Evolutionary conservation across 1,140 invertebrate genomes (phyloP).

Genomic region (Drosophila pruinosa): DNA sequence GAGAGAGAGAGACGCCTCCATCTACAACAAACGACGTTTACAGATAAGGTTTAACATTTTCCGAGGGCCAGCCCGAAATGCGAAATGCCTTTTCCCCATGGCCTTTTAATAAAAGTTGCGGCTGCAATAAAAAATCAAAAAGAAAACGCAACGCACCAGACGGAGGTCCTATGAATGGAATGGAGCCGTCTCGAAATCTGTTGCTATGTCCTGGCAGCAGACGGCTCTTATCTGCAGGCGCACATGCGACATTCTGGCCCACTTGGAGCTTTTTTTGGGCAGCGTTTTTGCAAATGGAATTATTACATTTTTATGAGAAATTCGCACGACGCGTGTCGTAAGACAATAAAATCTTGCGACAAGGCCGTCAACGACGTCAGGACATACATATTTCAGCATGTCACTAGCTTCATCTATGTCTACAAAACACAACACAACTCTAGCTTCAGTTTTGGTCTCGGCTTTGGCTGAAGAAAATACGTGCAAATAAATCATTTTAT

Average conservation of each 20-base stretch:
- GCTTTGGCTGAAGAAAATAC: slow-evolving; percentile 39
- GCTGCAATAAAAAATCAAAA: slow-evolving; percentile 65
- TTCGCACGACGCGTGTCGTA: slow-evolving; percentile 54
- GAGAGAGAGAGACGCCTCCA: slow-evolving; percentile 17
- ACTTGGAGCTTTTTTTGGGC: slow-evolving; percentile 18
- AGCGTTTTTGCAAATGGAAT: slow-evolving; percentile 64
- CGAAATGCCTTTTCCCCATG: slow-evolving; percentile 33
- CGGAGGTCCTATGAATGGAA: not conserved
- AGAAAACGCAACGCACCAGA: slow-evolving; percentile 12
- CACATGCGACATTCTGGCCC: slow-evolving; percentile 29
- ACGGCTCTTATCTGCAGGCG: slow-evolving; percentile 61
- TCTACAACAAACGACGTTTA: slow-evolving; percentile 64
- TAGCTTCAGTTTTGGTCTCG: not conserved
- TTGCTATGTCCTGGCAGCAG: slow-evolving; percentile 49
- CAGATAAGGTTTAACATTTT: slow-evolving; percentile 65
- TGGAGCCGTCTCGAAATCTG: slow-evolving; percentile 46
- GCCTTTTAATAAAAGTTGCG: slow-evolving; percentile 77
- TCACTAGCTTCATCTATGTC: slow-evolving; percentile 36
- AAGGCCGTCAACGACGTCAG: not conserved
- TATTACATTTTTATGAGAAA: slow-evolving; percentile 73
- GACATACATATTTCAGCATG: slow-evolving; percentile 55
- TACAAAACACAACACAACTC: not conserved
- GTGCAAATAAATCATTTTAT: slow-evolving; percentile 78
- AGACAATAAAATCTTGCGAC: slow-evolving; percentile 62
- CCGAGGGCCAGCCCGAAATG: not conserved